Evolutionary conservation across 2,888 invertebrate genomes (phyloP).

Genomic region (Sturmia bella): DNA sequence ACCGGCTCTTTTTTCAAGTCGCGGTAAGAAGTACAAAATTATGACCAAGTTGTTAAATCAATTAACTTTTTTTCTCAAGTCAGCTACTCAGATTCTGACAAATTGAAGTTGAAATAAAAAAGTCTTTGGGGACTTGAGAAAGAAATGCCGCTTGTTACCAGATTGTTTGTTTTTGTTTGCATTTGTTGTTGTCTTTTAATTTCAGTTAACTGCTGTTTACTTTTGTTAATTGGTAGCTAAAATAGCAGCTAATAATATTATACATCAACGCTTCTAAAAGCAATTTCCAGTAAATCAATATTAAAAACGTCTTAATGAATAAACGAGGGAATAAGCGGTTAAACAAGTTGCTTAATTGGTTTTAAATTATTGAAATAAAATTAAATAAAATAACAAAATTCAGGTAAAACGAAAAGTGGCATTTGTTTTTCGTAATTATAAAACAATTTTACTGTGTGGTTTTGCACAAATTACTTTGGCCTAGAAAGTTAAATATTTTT

Average conservation of each 20-base stretch:
- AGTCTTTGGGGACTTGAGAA: slow-evolving; percentile 53
- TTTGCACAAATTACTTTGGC: too few species aligned
- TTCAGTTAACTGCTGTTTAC: slow-evolving; percentile 62
- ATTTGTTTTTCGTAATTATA: too few species aligned
- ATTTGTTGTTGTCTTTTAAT: slow-evolving; percentile 36
- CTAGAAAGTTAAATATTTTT: too few species aligned
- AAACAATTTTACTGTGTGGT: too few species aligned
- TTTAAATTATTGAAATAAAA: slow-evolving; percentile 59
- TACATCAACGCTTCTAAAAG: slow-evolving; percentile 67
- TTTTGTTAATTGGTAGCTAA: slow-evolving; percentile 68
- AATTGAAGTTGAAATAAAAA: slow-evolving; percentile 55
- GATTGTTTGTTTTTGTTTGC: slow-evolving; percentile 16
- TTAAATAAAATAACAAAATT: slow-evolving; percentile 22
- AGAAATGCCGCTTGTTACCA: slow-evolving; percentile 52
- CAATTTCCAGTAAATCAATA: slow-evolving; percentile 64
- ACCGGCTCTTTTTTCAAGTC: slow-evolving; percentile 2
- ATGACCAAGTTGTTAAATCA: slow-evolving; percentile 59
- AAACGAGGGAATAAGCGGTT: slow-evolving; percentile 13
- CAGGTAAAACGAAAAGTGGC: slow-evolving; percentile 10
- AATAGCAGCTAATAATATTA: slow-evolving; percentile 51
- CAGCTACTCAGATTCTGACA: slow-evolving; percentile 58
- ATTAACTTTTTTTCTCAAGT: slow-evolving; percentile 17
- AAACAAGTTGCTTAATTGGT: slow-evolving; percentile 61
- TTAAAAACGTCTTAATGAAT: slow-evolving; percentile 44
- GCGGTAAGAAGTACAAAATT: slow-evolving; percentile 39